Conservation (phyloP, 35 echinoderm and acorn worm genomes). For the Acanthaster planci region DNA sequence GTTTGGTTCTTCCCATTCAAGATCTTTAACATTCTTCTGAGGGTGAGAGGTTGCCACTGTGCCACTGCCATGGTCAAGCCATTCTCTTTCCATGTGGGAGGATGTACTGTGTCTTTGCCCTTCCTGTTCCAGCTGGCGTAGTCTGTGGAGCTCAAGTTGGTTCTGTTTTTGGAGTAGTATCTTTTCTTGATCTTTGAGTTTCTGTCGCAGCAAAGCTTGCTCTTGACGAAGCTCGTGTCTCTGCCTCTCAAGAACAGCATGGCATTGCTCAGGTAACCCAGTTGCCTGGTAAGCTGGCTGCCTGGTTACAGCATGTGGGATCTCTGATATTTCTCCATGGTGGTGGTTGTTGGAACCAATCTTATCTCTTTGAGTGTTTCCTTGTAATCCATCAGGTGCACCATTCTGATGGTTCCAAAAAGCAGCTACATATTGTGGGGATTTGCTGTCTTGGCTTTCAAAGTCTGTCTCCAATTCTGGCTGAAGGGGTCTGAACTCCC, state of each 20-base stretch:
- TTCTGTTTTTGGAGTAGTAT: conserved; percentile 13
- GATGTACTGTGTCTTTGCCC: background rate
- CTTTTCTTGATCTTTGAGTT: conserved; percentile 40
- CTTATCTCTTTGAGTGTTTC: no score
- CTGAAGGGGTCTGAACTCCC: conserved; percentile 22
- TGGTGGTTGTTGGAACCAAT: no score
- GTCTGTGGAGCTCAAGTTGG: conserved; percentile 19
- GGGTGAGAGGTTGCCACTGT: background rate
- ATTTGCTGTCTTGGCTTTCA: background rate
- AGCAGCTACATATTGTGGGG: background rate
- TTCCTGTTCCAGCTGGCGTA: conserved; percentile 1
- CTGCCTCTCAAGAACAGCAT: conserved; percentile 5
- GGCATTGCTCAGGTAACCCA: background rate
- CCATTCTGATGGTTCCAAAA: background rate
- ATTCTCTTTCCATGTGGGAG: background rate
- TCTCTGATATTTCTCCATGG: no score
- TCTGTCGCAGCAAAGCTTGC: conserved; percentile 29
- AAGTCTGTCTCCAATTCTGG: conserved; percentile 10
- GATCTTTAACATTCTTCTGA: background rate
- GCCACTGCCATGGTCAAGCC: background rate
- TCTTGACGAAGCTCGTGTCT: background rate
- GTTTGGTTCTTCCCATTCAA: background rate
- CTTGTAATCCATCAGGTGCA: background rate
- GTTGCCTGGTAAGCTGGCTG: background rate
- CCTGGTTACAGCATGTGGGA: background rate